phyloP scores from a whole-genome alignment of 2,113 vertebrate genomes.

The Pterophyllum scalare region DNA sequence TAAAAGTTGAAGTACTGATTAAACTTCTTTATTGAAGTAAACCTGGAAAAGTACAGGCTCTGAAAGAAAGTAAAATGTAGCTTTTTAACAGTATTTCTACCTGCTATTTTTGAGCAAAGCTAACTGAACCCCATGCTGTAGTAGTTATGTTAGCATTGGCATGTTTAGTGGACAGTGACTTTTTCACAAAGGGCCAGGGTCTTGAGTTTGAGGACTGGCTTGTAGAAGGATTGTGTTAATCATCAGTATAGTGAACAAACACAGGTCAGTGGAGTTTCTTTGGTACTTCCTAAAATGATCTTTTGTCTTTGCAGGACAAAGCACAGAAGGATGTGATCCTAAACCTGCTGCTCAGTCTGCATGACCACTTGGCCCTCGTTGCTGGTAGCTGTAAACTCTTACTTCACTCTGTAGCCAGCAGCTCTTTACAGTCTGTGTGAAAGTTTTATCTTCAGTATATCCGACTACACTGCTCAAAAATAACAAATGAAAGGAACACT shows the following conservation, averaged over 20 bases:
- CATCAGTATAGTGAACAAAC: background rate
- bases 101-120: no score
- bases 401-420: background rate
- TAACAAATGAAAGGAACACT: no score
- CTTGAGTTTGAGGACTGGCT: background rate
- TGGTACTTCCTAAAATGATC: background rate
- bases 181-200: no score
- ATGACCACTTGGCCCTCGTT: slow-evolving; percentile 91
- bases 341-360: slow-evolving; percentile 90
- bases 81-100: no score
- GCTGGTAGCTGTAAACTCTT: slow-evolving; percentile 84
- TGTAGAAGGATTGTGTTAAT: background rate
- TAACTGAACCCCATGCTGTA: no score
- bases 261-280: accelerated
- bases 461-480: no score
- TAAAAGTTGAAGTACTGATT: no score
- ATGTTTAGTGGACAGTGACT: background rate
- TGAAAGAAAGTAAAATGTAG: no score
- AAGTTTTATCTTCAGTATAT: background rate
- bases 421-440: background rate
- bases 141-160: background rate
- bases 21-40: no score
- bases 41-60: no score
- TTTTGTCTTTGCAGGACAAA: slow-evolving; percentile 71
- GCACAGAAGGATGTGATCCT: slow-evolving; percentile 85